Conservation (phyloP, 2,113 vertebrate species). For the Bucco capensis region DNA sequence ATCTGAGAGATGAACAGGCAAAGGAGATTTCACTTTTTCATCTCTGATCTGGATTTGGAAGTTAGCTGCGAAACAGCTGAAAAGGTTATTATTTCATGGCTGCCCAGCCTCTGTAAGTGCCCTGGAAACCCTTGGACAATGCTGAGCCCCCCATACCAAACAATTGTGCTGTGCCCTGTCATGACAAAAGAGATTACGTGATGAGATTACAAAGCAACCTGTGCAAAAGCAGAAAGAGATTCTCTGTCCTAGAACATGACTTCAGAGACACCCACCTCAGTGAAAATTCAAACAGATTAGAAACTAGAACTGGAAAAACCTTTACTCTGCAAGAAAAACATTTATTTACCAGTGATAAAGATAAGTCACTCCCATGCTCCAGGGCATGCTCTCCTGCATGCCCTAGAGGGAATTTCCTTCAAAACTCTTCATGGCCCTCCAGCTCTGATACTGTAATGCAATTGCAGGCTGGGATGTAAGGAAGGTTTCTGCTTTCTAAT, state of each 20-base stretch:
- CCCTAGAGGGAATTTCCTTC: conserved; percentile 48
- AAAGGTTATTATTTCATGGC: background rate
- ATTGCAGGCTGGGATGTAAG: background rate
- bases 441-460: background rate
- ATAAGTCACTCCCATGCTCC: background rate
- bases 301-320: background rate
- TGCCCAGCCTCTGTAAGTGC: background rate
- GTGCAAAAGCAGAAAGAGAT: background rate
- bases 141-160: background rate
- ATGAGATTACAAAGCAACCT: background rate
- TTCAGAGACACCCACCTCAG: background rate
- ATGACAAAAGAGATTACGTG: background rate
- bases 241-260: background rate
- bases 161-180: background rate
- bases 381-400: background rate
- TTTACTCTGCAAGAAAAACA: background rate
- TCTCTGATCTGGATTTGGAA: background rate
- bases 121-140: background rate
- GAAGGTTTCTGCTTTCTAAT: background rate
- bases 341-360: background rate
- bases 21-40: background rate
- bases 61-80: background rate
- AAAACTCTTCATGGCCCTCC: background rate
- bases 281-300: background rate
- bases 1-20: background rate